Percentiles rank a stretch among this genome's conserved stretches.
These are phyloP conservation scores for Scartelaos histophorus DNA, from an alignment of 2,113 vertebrate species.

Conservation along the genomic window DNA sequence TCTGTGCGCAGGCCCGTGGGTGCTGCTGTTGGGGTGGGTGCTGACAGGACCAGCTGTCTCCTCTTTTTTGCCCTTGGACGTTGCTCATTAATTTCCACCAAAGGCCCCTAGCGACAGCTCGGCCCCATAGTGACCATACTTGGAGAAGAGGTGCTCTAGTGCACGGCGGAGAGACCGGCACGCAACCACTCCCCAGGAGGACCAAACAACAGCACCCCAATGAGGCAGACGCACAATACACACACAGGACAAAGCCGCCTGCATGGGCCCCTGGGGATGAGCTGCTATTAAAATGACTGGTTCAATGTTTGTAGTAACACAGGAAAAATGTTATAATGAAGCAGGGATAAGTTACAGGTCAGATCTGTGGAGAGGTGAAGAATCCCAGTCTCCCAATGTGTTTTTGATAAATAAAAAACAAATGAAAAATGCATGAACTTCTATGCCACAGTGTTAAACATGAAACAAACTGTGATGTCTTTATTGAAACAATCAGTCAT, in stretches of 20 bases:
- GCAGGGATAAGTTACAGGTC: too few relatives aligned
- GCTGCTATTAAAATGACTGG: neutral
- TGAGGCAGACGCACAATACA: neutral
- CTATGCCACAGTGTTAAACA: too few relatives aligned
- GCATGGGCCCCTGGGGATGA: too few relatives aligned
- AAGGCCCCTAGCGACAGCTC: constrained; percentile 85
- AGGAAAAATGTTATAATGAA: too few relatives aligned
- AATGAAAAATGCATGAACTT: too few relatives aligned
- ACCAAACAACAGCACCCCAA: neutral
- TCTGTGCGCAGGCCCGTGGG: neutral
- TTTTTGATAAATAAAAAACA: too few relatives aligned
- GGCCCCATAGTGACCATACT: constrained; percentile 90
- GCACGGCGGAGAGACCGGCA: constrained; percentile 51
- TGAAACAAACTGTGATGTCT: too few relatives aligned
- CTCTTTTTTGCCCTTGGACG: constrained; percentile 88
- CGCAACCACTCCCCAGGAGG: constrained; percentile 21
- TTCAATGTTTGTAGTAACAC: neutral
- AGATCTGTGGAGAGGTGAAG: too few relatives aligned
- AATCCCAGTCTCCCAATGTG: too few relatives aligned
- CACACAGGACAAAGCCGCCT: neutral
- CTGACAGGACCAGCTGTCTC: constrained; percentile 93
- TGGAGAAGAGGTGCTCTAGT: constrained; percentile 82
- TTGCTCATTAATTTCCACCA: constrained; percentile 89
- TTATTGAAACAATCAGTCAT: too few relatives aligned
- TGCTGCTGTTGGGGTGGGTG: constrained; percentile 50